Conservation (phyloP, 2,113 vertebrate species). For the Conger conger region DNA sequence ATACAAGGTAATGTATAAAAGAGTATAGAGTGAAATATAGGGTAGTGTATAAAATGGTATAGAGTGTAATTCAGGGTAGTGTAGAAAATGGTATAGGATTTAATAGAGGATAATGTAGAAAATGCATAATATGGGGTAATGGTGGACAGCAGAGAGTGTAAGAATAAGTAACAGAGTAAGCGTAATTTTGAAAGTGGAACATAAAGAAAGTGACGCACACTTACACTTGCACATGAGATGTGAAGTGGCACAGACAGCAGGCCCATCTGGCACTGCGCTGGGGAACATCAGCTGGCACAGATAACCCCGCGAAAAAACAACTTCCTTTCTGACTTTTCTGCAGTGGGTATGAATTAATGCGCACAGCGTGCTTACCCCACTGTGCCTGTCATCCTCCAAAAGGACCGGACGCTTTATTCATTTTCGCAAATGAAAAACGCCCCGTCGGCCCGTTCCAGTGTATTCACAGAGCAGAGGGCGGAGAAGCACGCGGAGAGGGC, state of each 20-base stretch:
- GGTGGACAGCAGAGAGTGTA: neutral
- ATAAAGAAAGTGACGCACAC: neutral
- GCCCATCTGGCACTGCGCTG: constrained; percentile 92
- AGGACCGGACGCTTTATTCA: neutral
- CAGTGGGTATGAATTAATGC: constrained; percentile 4
- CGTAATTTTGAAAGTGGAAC: neutral
- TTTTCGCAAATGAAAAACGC: constrained; percentile 16
- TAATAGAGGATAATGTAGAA: neutral
- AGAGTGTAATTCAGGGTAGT: no score
- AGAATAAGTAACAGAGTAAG: neutral
- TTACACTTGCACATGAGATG: constrained; percentile 68
- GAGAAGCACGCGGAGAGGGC: neutral
- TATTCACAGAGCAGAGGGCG: neutral
- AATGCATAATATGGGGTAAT: no score
- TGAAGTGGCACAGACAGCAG: constrained; percentile 91
- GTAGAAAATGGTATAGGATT: neutral
- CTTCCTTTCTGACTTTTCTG: neutral
- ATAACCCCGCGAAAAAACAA: neutral
- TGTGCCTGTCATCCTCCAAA: neutral
- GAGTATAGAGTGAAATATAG: neutral
- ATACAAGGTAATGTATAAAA: no score
- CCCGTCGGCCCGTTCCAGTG: neutral
- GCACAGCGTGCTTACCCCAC: neutral
- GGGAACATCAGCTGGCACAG: constrained; percentile 61
- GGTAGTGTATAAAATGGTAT: neutral